phyloP scores from a whole-genome alignment of 2,888 invertebrate genomes.

The Galeruca laticollis region DNA sequence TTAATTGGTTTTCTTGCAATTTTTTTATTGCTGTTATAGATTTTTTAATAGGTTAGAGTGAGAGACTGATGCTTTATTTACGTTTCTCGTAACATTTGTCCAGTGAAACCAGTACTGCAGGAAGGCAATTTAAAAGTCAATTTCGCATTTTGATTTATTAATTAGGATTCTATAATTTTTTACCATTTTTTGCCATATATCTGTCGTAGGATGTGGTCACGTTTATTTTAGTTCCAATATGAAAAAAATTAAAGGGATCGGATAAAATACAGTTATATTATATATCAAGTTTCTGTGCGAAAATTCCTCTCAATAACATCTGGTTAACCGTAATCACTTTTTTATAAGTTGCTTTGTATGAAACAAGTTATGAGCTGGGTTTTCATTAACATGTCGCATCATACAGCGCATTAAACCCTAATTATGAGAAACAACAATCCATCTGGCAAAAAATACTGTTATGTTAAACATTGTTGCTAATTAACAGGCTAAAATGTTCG shows the following conservation, averaged over 20 bases:
- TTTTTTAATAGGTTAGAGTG: too few relatives aligned
- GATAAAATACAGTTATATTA: neutral
- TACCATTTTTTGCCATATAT: too few relatives aligned
- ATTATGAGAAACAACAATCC: neutral
- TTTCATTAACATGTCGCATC: neutral
- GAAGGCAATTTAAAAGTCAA: too few relatives aligned
- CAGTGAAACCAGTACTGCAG: too few relatives aligned
- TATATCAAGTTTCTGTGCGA: conserved; percentile 3
- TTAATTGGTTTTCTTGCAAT: too few relatives aligned
- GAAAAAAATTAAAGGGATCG: neutral
- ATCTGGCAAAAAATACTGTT: neutral
- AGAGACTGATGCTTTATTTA: too few relatives aligned
- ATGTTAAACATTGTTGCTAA: too few relatives aligned
- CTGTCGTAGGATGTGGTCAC: neutral
- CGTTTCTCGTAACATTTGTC: too few relatives aligned
- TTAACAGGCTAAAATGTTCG: too few relatives aligned
- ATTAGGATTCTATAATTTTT: too few relatives aligned
- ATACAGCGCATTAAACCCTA: neutral
- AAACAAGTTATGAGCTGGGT: neutral
- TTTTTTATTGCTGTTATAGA: too few relatives aligned
- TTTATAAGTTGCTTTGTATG: neutral
- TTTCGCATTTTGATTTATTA: too few relatives aligned
- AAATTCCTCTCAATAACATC: conserved; percentile 1
- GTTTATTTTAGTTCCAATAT: neutral
- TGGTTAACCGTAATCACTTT: neutral